A percentile compares a stretch with the other conserved stretches of the same genome.
phyloP scores from a whole-genome alignment of 1,140 invertebrate species.

The Drosophila leontia region DNA sequence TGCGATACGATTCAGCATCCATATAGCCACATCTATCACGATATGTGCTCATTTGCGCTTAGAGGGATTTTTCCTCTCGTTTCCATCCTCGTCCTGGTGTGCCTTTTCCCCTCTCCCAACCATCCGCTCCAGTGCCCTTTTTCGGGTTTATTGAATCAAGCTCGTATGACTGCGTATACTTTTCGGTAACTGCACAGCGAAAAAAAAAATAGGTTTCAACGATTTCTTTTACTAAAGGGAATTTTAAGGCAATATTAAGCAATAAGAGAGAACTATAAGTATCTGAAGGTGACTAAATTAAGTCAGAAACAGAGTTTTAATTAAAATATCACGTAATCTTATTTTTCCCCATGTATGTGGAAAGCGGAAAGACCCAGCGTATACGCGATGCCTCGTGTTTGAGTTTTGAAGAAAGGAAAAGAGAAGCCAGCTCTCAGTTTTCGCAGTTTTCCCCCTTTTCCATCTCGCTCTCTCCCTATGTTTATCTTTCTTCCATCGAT shows the following conservation, averaged over 20 bases:
- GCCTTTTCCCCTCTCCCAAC: not conserved
- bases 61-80: conserved; percentile 18
- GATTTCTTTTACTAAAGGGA: not conserved
- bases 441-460: not conserved
- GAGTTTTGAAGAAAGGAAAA: conserved; percentile 7
- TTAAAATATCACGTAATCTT: not conserved
- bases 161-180: conserved; percentile 11
- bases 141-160: conserved; percentile 17
- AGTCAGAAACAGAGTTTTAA: not conserved
- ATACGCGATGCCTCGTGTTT: conserved; percentile 25
- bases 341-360: conserved; percentile 3
- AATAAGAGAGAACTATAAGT: not conserved
- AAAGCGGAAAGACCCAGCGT: not conserved
- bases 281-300: not conserved
- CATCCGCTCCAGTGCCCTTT: conserved; percentile 1
- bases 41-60: conserved; percentile 21
- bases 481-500: conserved; percentile 19
- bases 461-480: not conserved
- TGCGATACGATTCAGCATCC: conserved; percentile 1
- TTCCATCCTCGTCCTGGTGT: not conserved
- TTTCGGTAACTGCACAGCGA: conserved; percentile 8
- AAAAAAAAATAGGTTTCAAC: not conserved
- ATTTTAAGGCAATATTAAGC: not conserved
- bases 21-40: conserved; percentile 15
- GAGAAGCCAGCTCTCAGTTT: not conserved